Conservation (phyloP, 2,797 vertebrate species). For the Anguilla anguilla region DNA sequence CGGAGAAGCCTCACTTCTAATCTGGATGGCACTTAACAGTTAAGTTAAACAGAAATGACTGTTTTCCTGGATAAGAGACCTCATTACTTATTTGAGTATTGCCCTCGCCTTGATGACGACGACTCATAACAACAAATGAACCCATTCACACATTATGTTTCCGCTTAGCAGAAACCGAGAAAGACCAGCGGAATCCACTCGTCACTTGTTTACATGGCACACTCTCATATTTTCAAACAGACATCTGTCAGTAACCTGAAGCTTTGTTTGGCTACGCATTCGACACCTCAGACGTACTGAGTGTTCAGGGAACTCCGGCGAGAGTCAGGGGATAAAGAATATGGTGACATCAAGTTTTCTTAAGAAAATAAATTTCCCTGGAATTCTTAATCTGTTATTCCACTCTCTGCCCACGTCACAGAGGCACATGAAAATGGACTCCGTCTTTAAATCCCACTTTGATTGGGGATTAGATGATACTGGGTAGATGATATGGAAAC, state of each 20-base stretch:
- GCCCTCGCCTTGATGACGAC: too few relatives aligned
- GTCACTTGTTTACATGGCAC: neutral
- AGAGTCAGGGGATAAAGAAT: neutral
- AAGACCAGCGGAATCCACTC: neutral
- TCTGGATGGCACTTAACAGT: neutral
- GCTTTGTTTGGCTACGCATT: neutral
- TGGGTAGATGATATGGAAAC: neutral
- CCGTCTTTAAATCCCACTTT: neutral
- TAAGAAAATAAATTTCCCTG: neutral
- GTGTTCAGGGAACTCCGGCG: neutral
- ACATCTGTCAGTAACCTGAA: neutral
- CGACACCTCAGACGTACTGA: neutral
- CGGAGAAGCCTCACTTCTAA: slow-evolving; percentile 1
- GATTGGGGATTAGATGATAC: neutral
- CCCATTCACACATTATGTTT: neutral
- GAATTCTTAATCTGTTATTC: neutral
- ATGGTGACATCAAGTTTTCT: neutral
- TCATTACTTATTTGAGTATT: neutral
- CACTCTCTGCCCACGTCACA: neutral
- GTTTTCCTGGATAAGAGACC: neutral
- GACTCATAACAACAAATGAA: neutral
- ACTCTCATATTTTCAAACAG: neutral
- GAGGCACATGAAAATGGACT: neutral
- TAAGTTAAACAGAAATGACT: neutral
- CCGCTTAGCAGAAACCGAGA: neutral